These are phyloP conservation scores for Neelides folsomi DNA, from an alignment of 2,888 invertebrate species.

Conservation along the genomic window DNA sequence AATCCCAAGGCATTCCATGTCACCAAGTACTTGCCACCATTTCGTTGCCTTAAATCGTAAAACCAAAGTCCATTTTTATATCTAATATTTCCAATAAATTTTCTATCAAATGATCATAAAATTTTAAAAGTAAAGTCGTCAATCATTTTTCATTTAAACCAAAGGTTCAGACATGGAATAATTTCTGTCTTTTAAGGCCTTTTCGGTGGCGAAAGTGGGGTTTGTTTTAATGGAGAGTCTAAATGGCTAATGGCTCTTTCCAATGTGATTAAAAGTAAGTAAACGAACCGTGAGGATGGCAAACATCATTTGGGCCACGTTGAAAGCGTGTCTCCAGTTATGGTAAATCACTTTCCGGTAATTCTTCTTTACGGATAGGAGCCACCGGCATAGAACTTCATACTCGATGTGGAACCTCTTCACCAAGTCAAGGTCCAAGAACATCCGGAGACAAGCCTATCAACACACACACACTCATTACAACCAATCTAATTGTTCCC, in stretches of 20 bases:
- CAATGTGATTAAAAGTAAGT: neutral
- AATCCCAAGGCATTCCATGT: constrained; percentile 77
- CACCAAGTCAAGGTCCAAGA: constrained; percentile 81
- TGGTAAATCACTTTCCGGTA: constrained; percentile 89
- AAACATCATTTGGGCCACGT: constrained; percentile 96
- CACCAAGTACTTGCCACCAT: constrained; percentile 86
- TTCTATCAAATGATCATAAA: no score
- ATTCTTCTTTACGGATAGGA: constrained; percentile 85
- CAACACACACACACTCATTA: no score
- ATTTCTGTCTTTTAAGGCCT: no score
- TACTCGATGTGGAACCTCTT: constrained; percentile 87
- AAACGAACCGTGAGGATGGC: constrained; percentile 70
- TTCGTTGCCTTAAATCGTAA: constrained; percentile 56
- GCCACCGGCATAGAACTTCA: constrained; percentile 76
- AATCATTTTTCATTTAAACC: no score
- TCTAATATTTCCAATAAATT: no score
- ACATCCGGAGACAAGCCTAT: constrained; percentile 81
- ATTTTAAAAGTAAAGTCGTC: no score
- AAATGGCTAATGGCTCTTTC: neutral
- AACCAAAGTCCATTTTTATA: no score
- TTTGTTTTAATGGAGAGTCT: no score
- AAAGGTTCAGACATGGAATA: no score
- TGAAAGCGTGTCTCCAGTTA: constrained; percentile 94
- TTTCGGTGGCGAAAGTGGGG: no score
- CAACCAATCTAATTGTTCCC: no score